Evolutionary conservation across 2,113 vertebrate species (phyloP).

Genomic region (Sturnus vulgaris): DNA sequence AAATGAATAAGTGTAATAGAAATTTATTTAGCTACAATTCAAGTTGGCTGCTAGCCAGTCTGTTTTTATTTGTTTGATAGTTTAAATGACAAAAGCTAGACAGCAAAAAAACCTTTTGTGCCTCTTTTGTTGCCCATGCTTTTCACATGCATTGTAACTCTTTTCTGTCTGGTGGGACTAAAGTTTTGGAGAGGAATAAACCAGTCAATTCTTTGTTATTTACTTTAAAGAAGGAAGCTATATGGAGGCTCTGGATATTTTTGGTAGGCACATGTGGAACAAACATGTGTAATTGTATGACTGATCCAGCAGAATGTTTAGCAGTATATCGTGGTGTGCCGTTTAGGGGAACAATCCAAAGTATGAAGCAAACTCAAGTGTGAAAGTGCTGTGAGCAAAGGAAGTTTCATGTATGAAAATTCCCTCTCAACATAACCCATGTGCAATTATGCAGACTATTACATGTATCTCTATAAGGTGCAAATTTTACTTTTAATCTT

Average conservation of each 20-base stretch:
- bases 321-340: background rate
- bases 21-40: background rate
- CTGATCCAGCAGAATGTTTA: background rate
- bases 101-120: background rate
- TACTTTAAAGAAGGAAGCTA: background rate
- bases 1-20: background rate
- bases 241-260: background rate
- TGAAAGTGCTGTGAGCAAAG: background rate
- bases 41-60: background rate
- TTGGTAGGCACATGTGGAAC: conserved; percentile 21
- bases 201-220: background rate
- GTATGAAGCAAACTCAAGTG: background rate
- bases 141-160: background rate
- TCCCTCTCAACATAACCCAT: background rate
- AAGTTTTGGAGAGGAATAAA: background rate
- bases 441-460: background rate
- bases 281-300: background rate
- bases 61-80: background rate
- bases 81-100: background rate
- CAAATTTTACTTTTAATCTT: background rate
- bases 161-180: background rate
- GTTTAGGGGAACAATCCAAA: background rate
- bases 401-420: background rate
- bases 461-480: background rate
- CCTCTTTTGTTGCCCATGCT: background rate